Percentiles rank a stretch among this genome's conserved stretches.
Evolutionary conservation across 2,113 vertebrate species (phyloP).

Genomic region (Dinomys branickii): DNA sequence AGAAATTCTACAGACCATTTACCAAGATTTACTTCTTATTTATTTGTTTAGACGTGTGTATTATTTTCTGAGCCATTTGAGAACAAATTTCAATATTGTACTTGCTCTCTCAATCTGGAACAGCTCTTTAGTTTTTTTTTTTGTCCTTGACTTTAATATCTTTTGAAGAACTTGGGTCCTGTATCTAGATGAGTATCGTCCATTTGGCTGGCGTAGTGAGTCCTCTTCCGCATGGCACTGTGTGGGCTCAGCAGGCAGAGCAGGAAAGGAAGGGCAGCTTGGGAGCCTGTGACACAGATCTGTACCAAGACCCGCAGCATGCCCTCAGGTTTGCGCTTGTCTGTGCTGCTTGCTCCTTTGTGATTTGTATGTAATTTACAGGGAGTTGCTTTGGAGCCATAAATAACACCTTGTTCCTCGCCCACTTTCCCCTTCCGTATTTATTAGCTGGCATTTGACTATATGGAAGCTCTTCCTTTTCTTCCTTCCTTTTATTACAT

Average conservation of each 20-base stretch:
- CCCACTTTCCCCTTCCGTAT: not conserved
- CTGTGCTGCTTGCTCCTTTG: not conserved
- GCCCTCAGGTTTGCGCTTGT: not conserved
- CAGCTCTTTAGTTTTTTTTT: not conserved
- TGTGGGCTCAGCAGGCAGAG: not conserved
- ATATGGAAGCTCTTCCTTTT: not conserved
- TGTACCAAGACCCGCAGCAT: not conserved
- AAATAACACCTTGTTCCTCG: not conserved
- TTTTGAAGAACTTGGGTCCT: not conserved
- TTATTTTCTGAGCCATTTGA: not conserved
- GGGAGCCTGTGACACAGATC: not conserved
- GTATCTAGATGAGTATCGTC: not conserved
- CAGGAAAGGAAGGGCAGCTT: fast-evolving
- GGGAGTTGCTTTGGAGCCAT: not conserved
- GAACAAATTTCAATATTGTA: not conserved
- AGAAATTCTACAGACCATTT: not conserved
- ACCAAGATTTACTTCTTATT: not conserved
- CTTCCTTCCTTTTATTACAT: not conserved
- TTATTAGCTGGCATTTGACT: not conserved
- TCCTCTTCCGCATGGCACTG: not conserved
- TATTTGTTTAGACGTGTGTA: not conserved
- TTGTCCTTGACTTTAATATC: not conserved
- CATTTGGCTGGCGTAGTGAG: not conserved
- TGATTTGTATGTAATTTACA: not conserved
- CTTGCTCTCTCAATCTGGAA: not conserved